phyloP scores from a whole-genome alignment of 30 jellyfish, hydroid and myxozoan species.

The Clytia hemisphaerica region DNA sequence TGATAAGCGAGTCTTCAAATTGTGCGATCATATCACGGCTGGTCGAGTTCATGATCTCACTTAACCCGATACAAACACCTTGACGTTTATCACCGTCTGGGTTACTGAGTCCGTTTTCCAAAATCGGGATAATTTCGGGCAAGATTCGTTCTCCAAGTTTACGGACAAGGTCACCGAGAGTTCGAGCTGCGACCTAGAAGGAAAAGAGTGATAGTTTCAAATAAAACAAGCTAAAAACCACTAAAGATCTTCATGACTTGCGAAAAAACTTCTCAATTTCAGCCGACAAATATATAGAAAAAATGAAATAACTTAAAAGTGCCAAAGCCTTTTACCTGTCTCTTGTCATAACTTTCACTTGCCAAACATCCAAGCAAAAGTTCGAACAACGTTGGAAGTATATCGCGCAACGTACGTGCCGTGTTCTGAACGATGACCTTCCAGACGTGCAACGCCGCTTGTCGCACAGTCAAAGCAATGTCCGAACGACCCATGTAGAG shows the following conservation, averaged over 20 bases:
- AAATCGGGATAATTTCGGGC: conserved; percentile 91
- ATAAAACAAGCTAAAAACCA: not conserved
- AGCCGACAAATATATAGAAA: not conserved
- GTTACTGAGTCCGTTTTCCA: conserved; percentile 82
- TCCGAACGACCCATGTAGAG: conserved; percentile 98
- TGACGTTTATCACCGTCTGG: conserved; percentile 82
- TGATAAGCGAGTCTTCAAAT: conserved; percentile 82
- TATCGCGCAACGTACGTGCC: conserved; percentile 85
- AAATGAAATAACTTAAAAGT: no score
- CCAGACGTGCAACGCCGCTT: conserved; percentile 96
- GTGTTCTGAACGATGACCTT: conserved; percentile 92
- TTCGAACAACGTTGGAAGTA: conserved; percentile 75
- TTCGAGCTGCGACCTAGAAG: conserved; percentile 87
- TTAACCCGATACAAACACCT: conserved; percentile 95
- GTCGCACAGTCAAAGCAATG: conserved; percentile 79
- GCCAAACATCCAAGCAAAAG: conserved; percentile 86
- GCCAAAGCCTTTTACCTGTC: conserved; percentile 95
- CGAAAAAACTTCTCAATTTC: not conserved
- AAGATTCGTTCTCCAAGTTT: conserved; percentile 93
- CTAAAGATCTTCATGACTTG: not conserved
- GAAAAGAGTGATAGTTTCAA: not conserved
- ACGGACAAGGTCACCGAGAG: conserved; percentile 96
- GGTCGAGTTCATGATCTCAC: conserved; percentile 90
- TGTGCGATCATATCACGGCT: conserved; percentile 94
- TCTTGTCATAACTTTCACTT: conserved; percentile 65